Evolutionary conservation across 2,797 vertebrate species (phyloP).

Genomic region (Sandelia bainsii): DNA sequence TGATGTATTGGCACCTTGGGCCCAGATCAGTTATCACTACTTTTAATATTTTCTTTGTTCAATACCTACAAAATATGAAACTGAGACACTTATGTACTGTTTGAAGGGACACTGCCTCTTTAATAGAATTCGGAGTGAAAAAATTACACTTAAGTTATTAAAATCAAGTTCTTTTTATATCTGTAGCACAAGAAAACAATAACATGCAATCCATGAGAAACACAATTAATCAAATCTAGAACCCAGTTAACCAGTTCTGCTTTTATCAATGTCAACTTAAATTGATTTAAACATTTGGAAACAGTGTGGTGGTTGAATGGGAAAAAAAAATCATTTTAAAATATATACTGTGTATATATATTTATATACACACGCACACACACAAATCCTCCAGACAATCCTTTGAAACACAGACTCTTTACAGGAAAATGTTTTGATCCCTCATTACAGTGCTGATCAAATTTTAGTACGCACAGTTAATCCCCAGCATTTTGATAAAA

Average conservation of each 20-base stretch:
- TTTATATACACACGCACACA: conserved; percentile 45
- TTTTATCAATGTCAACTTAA: conserved; percentile 71
- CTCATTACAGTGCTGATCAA: conserved; percentile 81
- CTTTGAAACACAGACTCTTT: conserved; percentile 80
- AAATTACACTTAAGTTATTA: conserved; percentile 90
- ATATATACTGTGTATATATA: conserved; percentile 75
- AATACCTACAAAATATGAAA: conserved; percentile 31
- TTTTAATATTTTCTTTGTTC: background rate
- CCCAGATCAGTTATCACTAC: background rate
- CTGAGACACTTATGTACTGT: conserved; percentile 43
- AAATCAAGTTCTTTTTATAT: conserved; percentile 82
- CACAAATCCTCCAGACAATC: conserved; percentile 81
- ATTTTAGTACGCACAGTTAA: conserved; percentile 63
- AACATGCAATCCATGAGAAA: conserved; percentile 87
- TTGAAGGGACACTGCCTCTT: conserved; percentile 88
- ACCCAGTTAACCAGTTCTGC: conserved; percentile 73
- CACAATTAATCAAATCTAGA: conserved; percentile 74
- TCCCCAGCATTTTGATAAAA: conserved; percentile 69
- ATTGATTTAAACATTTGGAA: conserved; percentile 77
- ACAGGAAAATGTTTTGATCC: conserved; percentile 81
- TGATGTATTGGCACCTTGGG: background rate
- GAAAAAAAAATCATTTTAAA: conserved; percentile 78
- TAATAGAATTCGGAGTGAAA: conserved; percentile 94
- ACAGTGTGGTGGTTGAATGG: conserved; percentile 72
- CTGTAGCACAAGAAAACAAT: conserved; percentile 85